Base-by-base conservation (phyloP, 2,888 invertebrate species). In the Acanthosoma haemorrhoidale region DNA sequence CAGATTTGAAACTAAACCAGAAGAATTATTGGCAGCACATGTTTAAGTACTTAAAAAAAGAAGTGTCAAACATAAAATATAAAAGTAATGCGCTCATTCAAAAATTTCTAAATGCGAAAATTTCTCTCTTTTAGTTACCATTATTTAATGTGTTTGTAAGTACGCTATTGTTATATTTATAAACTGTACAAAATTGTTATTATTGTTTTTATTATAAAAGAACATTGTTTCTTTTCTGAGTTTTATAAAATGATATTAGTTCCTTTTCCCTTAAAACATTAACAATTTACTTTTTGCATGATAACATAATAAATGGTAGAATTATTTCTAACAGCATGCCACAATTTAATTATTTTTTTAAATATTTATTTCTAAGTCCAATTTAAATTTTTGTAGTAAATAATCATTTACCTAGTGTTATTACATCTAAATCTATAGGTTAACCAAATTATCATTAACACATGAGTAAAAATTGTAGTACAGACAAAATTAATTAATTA, bases 51-150 rank as follows among this genome's bases (percentile, higher is more conserved):
- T 51, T 51, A 51, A 51, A 51, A 51, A 51, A 51, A 13, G 8
- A n/a, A 25, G 3, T 25, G 25, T 13, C 21, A 51, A 25, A 51
- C 21, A 51, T 51, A 51, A 51, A 25, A 51, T 25, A 51, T 25
- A 51, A 25, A 25, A 51, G 21, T 51, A 25, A 51, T 51, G 21
- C 25, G 51, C 51, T 51, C 51, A 51, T 13, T 25, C n/a, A 25
- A 25, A 51, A n/a, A n/a, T n/a, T 51, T 51, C 25, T 51, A 51
- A 51, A 51, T 25, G 29, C 2, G 29, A 51, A 43, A 51, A 51
- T 51, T n/a, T n/a, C n/a, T n/a, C 25, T 43, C 43, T 51, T 43
- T 51, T 51, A 51, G 51, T 51, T 51, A 51, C 51, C 51, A 51
- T 51, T 51, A 51, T 51, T 51, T 51, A 51, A 51, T 25, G 25